Conservation (phyloP, 2,797 vertebrate species). For the Semotilus atromaculatus region DNA sequence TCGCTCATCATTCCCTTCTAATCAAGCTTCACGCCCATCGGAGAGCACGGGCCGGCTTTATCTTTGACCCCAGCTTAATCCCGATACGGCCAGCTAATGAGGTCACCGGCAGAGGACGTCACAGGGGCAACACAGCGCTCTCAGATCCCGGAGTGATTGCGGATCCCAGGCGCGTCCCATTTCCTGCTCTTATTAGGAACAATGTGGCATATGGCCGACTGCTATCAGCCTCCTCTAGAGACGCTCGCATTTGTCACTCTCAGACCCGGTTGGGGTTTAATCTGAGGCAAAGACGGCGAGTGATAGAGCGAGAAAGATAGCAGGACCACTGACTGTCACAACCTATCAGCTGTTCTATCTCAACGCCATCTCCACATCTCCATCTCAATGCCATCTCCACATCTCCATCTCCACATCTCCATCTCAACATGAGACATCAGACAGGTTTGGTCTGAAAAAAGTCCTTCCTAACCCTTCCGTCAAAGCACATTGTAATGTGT, state of each 20-base stretch:
- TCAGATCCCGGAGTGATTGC: conserved; percentile 42
- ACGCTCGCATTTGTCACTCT: neutral
- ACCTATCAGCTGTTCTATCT: neutral
- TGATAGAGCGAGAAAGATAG: neutral
- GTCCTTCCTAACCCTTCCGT: neutral
- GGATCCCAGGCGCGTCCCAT: conserved; percentile 40
- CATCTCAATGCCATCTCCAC: neutral
- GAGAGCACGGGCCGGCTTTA: neutral
- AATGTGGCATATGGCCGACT: conserved; percentile 1
- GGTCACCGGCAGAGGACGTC: conserved; percentile 50
- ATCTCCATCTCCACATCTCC: conserved; percentile 1
- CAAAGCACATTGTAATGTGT: neutral
- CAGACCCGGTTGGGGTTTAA: neutral
- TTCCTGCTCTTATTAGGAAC: conserved; percentile 34
- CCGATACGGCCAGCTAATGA: conserved; percentile 48
- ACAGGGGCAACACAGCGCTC: neutral
- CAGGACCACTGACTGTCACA: neutral
- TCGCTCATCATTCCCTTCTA: conserved; percentile 7
- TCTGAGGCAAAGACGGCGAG: neutral
- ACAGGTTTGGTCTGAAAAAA: neutral
- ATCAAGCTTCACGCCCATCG: conserved; percentile 22
- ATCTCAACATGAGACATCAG: neutral
- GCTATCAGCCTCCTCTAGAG: conserved; percentile 1
- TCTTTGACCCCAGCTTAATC: conserved; percentile 46
- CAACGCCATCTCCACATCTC: neutral